Evolutionary conservation across 1,140 invertebrate species (phyloP).

Genomic region (Neotoxoptera formosana): DNA sequence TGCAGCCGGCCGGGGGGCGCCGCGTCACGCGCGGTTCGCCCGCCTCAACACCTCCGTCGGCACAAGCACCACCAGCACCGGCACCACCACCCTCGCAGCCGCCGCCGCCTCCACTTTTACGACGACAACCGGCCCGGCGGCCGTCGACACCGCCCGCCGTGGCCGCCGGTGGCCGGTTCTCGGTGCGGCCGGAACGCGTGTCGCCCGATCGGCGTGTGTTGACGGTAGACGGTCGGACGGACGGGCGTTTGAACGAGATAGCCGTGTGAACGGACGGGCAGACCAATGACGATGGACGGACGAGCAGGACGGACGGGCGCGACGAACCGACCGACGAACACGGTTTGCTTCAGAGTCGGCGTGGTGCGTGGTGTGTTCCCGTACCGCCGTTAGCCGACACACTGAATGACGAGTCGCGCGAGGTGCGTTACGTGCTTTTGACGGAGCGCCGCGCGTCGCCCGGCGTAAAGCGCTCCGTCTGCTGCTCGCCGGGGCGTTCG

Average conservation of each 20-base stretch:
- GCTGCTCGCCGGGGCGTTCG: constrained; percentile 62
- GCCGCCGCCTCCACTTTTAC: background rate
- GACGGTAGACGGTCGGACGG: background rate
- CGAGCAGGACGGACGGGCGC: too few relatives aligned
- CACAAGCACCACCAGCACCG: constrained; percentile 62
- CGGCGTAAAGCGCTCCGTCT: constrained; percentile 62
- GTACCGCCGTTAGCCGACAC: constrained; percentile 59
- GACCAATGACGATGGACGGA: too few relatives aligned
- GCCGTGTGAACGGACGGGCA: too few relatives aligned
- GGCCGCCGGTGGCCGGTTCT: background rate
- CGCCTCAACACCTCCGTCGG: constrained; percentile 62
- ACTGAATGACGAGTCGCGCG: constrained; percentile 24
- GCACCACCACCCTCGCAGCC: background rate
- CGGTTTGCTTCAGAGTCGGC: background rate
- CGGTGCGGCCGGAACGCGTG: background rate
- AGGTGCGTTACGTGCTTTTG: constrained; percentile 63
- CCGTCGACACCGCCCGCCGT: background rate
- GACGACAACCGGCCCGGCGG: background rate
- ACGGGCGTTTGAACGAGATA: background rate
- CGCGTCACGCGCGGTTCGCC: constrained; percentile 58
- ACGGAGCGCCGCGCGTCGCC: constrained; percentile 64
- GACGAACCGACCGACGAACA: too few relatives aligned
- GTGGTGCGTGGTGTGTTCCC: background rate
- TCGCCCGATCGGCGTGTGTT: background rate
- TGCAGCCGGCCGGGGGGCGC: constrained; percentile 62